Evolutionary conservation across 53 echinoderm and acorn worm species (phyloP), one percentile per base, ranked within the genome.

Genomic region (Apostichopus leukothele): DNA sequence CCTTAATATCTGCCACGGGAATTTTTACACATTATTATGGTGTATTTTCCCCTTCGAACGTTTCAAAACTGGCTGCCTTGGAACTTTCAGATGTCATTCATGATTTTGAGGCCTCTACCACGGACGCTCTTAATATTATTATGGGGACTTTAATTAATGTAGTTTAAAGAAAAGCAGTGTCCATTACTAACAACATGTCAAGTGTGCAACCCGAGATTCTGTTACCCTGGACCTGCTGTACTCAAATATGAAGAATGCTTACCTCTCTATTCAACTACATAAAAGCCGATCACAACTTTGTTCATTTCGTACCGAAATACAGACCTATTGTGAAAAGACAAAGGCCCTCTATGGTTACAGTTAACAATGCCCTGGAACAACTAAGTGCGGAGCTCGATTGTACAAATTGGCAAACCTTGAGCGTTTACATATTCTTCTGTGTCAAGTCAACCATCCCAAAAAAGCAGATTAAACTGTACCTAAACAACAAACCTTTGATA

Each of bases 401-500:
- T 1, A 39, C 76, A 9, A 26, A 76, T 13, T 57, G 88, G 88
- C 3, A 52, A 16, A 83, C 83, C 8, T 9, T 90, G 5, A 60
- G 23, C 59, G 21, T 10, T 14, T 90, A 90, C 52, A n/a, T 90
- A 12, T 51, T 55, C 6, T 90, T 84, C 13, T 83, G 84, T 75
- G 84, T 84, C 13, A 75, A 84, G 7, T 68, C 25, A 57, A 18
- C 13, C 4, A n/a, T 90, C 54, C 90, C 90, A 23, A 5, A 25
- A 11, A 83, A 75, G 67, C 22, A n/a, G 18, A 26, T 90, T 1
- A 84, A 90, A 52, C 6, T 85, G 3, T 90, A 84, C 75, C 90
- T 73, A n/a, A 90, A 90, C 74, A 53, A 51, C 10, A 89, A 20
- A 6, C 90, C 74, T 22, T 89, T 73, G 90, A 83, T 89, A 23